Evolutionary conservation across 2,888 invertebrate genomes (phyloP).

Genomic region (Trissoscelio sp.): DNA sequence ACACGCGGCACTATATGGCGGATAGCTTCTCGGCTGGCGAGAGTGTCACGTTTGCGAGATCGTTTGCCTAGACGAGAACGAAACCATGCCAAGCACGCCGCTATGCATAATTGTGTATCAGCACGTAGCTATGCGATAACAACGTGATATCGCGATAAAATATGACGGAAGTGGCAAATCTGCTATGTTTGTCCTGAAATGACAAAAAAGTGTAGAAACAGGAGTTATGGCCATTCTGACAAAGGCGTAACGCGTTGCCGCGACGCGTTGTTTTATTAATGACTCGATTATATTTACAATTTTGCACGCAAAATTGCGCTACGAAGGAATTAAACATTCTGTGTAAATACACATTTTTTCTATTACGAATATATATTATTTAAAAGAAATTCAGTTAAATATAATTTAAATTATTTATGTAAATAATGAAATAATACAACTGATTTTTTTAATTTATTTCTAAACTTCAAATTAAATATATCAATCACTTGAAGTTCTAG

Average conservation of each 20-base stretch:
- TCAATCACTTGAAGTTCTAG: no score
- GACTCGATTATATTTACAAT: constrained; percentile 43
- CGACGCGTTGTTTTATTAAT: constrained; percentile 49
- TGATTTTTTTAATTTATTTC: no score
- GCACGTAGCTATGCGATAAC: constrained; percentile 79
- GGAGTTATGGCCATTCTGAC: constrained; percentile 57
- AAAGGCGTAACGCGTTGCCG: constrained; percentile 36
- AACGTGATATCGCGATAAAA: constrained; percentile 83
- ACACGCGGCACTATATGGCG: constrained; percentile 75
- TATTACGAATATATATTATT: no score
- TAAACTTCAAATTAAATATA: no score
- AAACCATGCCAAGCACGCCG: constrained; percentile 75
- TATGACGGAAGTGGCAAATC: constrained; percentile 72
- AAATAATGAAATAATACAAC: no score
- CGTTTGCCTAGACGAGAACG: constrained; percentile 69
- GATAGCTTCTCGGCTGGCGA: constrained; percentile 68
- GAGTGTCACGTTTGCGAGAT: constrained; percentile 71
- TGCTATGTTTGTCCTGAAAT: constrained; percentile 68
- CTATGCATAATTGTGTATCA: constrained; percentile 83
- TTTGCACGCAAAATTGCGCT: no score
- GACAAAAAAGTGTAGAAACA: constrained; percentile 64
- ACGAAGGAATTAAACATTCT: no score
- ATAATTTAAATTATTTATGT: no score
- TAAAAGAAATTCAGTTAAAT: no score
- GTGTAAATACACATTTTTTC: no score